Evolutionary conservation across 2,888 invertebrate genomes (phyloP), one percentile per base, ranked within the genome.

Genomic region (Leptopterna dolabrata): DNA sequence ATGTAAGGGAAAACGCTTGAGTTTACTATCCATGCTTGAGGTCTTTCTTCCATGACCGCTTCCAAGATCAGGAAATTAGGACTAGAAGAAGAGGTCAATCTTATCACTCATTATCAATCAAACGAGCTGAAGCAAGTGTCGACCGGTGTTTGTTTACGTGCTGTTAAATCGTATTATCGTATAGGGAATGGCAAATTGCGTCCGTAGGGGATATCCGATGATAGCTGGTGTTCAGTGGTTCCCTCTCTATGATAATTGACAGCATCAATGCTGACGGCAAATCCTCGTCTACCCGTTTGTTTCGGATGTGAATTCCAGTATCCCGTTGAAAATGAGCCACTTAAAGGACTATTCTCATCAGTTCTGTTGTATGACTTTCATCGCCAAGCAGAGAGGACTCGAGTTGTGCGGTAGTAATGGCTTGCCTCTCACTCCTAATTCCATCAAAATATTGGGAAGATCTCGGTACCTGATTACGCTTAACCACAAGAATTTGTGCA

Each of bases 381-480:
- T 97, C 92, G 98, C 98, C 0, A 96, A 95, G 91, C 95, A 95
- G 91, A 97, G 98, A 92, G 96, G 97, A 14, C 95, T 96, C 41
- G 97, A 98, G 92, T 95, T 95, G 84, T 99, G 98, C 92, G 98
- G 98, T 13, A 97, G 97, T 90, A 99, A 99, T 93, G 99, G 99
- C 0, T 93, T 99, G 78, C 99, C 99, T 0, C 93, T 99, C 27
- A 99, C 99, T 0, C 98, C 99, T 1, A 98, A 99, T 92, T 98
- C 98, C 0, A 97, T 99, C 89, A 96, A 97, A 87, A 98, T 99
- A 91, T 93, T 97, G 87, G 98, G 99, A 9, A 94, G 95, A 91
- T 96, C 98, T 36, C 98, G 98, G 91, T 93, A 94, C 88, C 93
- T 99, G 19, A 95, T 96, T 91, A 95, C 95, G 0, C 92, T 97